These are phyloP conservation scores for Pherbina coryleti DNA, from an alignment of 2,888 invertebrate species.

Conservation along the genomic window DNA sequence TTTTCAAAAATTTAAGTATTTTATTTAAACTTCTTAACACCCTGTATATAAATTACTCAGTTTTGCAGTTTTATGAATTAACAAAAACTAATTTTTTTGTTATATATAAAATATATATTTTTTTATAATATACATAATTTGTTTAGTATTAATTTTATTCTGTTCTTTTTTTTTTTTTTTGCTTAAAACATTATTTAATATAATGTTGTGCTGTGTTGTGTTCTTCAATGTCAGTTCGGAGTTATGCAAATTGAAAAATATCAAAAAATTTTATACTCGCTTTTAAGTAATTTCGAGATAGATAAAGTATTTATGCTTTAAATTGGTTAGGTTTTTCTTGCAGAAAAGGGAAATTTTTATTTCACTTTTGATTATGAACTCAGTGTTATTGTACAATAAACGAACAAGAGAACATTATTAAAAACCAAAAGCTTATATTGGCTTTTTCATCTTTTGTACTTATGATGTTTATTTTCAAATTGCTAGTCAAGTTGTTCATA, in stretches of 20 bases:
- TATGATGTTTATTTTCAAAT: too few relatives aligned
- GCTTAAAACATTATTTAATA: conserved; percentile 2
- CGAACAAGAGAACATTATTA: too few relatives aligned
- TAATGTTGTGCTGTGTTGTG: conserved; percentile 47
- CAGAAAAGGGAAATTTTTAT: not conserved
- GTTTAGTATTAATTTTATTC: not conserved
- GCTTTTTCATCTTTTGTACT: too few relatives aligned
- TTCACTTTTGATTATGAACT: not conserved
- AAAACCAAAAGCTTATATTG: too few relatives aligned
- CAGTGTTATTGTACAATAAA: too few relatives aligned
- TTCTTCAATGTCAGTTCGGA: conserved; percentile 53
- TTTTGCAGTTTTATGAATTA: not conserved
- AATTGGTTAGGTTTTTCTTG: not conserved
- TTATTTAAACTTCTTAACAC: not conserved
- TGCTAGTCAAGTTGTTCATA: too few relatives aligned
- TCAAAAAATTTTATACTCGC: not conserved
- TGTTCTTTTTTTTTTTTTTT: not conserved
- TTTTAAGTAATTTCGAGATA: too few relatives aligned
- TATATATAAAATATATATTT: too few relatives aligned
- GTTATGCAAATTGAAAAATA: conserved; percentile 35
- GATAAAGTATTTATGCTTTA: too few relatives aligned
- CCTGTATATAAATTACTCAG: not conserved
- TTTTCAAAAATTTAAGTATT: too few relatives aligned
- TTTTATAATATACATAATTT: not conserved
- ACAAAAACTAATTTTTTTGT: not conserved